These are phyloP conservation scores for Vannuccia rotundouncinata DNA, from an alignment of 2,888 invertebrate genomes.

Conservation along the genomic window DNA sequence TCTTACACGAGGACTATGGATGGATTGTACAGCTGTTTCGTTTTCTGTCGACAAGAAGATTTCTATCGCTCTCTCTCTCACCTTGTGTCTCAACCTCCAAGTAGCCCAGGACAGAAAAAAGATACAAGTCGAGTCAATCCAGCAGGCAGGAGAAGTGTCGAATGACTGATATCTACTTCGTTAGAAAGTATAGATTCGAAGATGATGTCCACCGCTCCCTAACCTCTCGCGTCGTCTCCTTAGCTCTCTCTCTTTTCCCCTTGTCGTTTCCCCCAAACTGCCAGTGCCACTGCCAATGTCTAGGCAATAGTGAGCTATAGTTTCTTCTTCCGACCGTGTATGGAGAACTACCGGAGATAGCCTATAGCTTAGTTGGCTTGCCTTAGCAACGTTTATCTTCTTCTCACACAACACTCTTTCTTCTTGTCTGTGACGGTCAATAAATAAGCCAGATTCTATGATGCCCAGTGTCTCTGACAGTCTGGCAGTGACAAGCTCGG, in stretches of 20 bases:
- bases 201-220: constrained; percentile 26
- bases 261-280: not conserved
- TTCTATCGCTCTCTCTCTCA: not conserved
- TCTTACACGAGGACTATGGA: not conserved
- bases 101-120: not conserved
- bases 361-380: constrained; percentile 5
- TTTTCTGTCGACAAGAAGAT: not conserved
- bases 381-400: constrained; percentile 19
- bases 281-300: constrained; percentile 1
- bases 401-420: constrained; percentile 5
- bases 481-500: not conserved
- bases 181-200: constrained; percentile 24
- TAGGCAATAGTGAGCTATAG: constrained; percentile 6
- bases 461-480: constrained; percentile 14
- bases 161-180: constrained; percentile 20
- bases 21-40: constrained; percentile 21
- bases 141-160: constrained; percentile 20
- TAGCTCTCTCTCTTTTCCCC: not conserved
- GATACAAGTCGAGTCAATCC: constrained; percentile 9
- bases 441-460: constrained; percentile 13
- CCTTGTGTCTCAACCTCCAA: not conserved
- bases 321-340: constrained; percentile 2
- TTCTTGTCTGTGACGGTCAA: constrained; percentile 9
- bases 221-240: constrained; percentile 14
- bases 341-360: constrained; percentile 13